A percentile compares a stretch with the other conserved stretches of the same genome.
phyloP scores from a whole-genome alignment of 2,888 invertebrate genomes.

The Oconnorella tubifera region DNA sequence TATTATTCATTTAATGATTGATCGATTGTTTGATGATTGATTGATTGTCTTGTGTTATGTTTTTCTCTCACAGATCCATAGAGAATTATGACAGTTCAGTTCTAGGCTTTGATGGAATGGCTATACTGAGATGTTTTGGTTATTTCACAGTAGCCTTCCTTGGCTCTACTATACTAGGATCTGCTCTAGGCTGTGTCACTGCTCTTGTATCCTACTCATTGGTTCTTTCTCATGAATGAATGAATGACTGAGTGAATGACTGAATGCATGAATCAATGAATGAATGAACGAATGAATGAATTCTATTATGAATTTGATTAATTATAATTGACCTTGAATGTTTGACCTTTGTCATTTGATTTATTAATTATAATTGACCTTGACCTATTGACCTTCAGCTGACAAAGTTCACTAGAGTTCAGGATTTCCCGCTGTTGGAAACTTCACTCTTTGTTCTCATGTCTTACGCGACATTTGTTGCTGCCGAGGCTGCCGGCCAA shows the following conservation, averaged over 20 bases:
- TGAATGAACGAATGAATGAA: too few species aligned
- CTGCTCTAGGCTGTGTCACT: conserved; percentile 85
- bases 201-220: conserved; percentile 84
- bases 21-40: too few species aligned
- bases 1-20: too few species aligned
- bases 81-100: conserved; percentile 28
- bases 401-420: conserved; percentile 85
- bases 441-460: conserved; percentile 94
- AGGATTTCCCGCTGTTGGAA: conserved; percentile 91
- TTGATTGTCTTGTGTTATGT: too few species aligned
- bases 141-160: conserved; percentile 90
- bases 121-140: conserved; percentile 81
- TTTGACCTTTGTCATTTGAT: too few species aligned
- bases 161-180: conserved; percentile 84
- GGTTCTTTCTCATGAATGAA: too few species aligned
- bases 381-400: conserved; percentile 35
- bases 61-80: conserved; percentile 35
- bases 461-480: conserved; percentile 95
- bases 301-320: too few species aligned
- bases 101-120: conserved; percentile 64
- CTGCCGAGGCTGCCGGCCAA: conserved; percentile 92
- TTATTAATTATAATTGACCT: too few species aligned
- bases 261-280: too few species aligned
- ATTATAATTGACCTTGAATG: too few species aligned
- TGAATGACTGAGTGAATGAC: too few species aligned